These are phyloP conservation scores for Metalampra italica DNA, from an alignment of 2,888 invertebrate species.

Conservation along the genomic window DNA sequence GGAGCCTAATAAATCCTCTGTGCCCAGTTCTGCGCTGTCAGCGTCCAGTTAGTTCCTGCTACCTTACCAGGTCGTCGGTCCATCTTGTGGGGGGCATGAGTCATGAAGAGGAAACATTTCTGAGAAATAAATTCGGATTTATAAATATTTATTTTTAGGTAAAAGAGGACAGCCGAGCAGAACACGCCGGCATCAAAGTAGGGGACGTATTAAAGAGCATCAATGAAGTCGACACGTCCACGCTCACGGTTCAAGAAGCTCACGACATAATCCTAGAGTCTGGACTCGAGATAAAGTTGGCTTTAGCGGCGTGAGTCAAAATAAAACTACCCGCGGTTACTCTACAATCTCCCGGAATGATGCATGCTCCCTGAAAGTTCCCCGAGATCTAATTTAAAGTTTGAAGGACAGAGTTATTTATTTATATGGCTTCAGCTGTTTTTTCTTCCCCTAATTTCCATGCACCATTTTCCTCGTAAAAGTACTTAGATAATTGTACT, in stretches of 20 bases:
- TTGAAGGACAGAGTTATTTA: slow-evolving; percentile 40
- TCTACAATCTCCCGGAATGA: slow-evolving; percentile 32
- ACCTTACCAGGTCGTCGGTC: too few relatives aligned
- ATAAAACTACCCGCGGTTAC: slow-evolving; percentile 26
- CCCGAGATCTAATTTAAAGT: slow-evolving; percentile 52
- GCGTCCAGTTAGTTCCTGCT: too few relatives aligned
- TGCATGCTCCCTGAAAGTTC: slow-evolving; percentile 37
- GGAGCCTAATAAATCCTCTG: too few relatives aligned
- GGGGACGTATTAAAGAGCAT: slow-evolving; percentile 34
- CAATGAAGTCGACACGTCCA: slow-evolving; percentile 31
- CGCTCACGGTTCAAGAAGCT: slow-evolving; percentile 34
- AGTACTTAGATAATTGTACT: background rate
- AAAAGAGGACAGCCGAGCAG: slow-evolving; percentile 33
- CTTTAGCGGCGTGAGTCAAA: slow-evolving; percentile 30
- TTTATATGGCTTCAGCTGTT: slow-evolving; percentile 21
- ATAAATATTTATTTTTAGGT: slow-evolving; percentile 22
- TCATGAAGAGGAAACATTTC: too few relatives aligned
- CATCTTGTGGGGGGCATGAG: too few relatives aligned
- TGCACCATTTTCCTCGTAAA: background rate
- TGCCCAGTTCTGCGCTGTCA: too few relatives aligned
- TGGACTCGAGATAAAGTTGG: slow-evolving; percentile 33
- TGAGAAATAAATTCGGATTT: too few relatives aligned
- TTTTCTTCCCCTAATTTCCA: slow-evolving; percentile 20
- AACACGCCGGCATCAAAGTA: slow-evolving; percentile 32
- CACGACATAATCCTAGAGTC: slow-evolving; percentile 37